A percentile compares a stretch with the other conserved stretches of the same genome.
phyloP scores from a whole-genome alignment of 1,140 invertebrate genomes.

The Caenorhabditis latens region DNA sequence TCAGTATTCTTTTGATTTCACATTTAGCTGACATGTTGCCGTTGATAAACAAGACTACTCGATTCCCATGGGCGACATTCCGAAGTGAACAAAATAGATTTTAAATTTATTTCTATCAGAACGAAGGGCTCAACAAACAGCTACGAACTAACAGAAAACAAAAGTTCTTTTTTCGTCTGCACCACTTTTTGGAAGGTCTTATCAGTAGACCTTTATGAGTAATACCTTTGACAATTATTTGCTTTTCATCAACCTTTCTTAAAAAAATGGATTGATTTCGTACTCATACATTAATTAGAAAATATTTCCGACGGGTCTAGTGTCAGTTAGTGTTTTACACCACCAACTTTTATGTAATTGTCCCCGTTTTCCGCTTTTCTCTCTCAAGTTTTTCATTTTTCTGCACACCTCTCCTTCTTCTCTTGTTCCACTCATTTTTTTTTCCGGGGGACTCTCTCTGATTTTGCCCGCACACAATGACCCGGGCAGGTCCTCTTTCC shows the following conservation, averaged over 20 bases:
- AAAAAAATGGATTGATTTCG: not conserved
- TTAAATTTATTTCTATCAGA: slow-evolving; percentile 5
- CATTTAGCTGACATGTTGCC: slow-evolving; percentile 54
- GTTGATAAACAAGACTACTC: slow-evolving; percentile 27
- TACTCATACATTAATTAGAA: not conserved
- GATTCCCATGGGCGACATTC: slow-evolving; percentile 34
- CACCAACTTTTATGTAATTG: slow-evolving; percentile 37
- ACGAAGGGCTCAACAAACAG: not conserved
- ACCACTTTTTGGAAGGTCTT: not conserved
- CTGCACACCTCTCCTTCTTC: not conserved
- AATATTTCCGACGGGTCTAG: not conserved
- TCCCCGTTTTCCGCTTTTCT: not conserved
- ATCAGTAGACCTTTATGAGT: not conserved
- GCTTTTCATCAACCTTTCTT: not conserved
- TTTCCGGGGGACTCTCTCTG: not conserved
- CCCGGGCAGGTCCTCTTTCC: slow-evolving; percentile 26
- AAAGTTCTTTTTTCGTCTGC: not conserved
- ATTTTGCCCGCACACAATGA: not conserved
- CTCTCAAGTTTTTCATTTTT: slow-evolving; percentile 33
- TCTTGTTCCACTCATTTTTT: slow-evolving; percentile 42
- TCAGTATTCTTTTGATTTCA: slow-evolving; percentile 58
- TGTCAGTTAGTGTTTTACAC: slow-evolving; percentile 37
- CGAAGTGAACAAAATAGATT: not conserved
- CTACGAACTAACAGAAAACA: not conserved
- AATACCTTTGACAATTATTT: not conserved